Evolutionary conservation across 2,888 invertebrate genomes (phyloP).

Genomic region (Drosophila pullipes): DNA sequence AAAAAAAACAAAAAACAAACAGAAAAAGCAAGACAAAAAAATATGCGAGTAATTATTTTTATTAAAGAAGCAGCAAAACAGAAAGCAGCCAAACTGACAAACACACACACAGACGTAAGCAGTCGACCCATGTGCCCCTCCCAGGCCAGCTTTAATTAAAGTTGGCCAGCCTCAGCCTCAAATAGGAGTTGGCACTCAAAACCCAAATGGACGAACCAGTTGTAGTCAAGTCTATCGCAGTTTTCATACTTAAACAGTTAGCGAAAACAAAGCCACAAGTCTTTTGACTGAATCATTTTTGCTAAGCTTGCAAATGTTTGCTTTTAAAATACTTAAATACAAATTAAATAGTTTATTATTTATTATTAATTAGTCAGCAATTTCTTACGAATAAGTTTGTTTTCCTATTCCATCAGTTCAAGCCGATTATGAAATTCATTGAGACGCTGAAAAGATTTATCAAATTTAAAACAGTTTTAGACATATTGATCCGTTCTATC

Average conservation of each 20-base stretch:
- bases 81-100: conserved; percentile 27
- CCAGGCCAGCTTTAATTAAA: conserved; percentile 42
- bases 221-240: background rate
- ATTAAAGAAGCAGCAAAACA: conserved; percentile 57
- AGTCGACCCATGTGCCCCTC: conserved; percentile 5
- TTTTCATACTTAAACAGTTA: background rate
- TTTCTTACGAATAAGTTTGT: background rate
- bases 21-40: conserved; percentile 40
- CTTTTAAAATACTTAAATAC: background rate
- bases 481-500: background rate
- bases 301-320: background rate
- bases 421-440: background rate
- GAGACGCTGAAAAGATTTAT: background rate
- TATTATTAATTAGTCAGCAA: background rate
- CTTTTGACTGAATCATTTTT: background rate
- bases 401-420: background rate
- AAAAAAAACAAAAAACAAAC: conserved; percentile 4
- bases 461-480: background rate
- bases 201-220: background rate
- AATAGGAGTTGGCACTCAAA: background rate
- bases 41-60: conserved; percentile 74
- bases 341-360: background rate
- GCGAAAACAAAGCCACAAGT: background rate
- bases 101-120: background rate
- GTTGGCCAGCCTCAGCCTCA: conserved; percentile 36